A percentile compares a stretch with the other conserved stretches of the same genome.
phyloP scores from a whole-genome alignment of 2,888 invertebrate species.

The Zygaena filipendulae region DNA sequence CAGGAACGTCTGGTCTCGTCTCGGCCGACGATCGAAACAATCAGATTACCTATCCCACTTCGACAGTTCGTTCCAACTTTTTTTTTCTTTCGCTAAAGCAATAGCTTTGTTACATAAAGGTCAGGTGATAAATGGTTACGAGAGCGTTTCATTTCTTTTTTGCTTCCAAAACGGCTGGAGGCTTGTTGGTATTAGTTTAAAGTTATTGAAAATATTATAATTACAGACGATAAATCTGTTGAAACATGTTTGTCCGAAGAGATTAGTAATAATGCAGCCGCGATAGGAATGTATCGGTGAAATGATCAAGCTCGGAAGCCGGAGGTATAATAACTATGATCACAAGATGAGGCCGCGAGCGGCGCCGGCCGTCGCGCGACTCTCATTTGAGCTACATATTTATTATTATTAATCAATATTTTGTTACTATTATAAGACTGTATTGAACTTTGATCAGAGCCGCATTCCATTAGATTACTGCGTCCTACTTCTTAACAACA shows the following conservation, averaged over 20 bases:
- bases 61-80: slow-evolving; percentile 45
- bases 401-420: no score
- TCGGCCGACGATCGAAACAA: slow-evolving; percentile 37
- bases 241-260: slow-evolving; percentile 24
- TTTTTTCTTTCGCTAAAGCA: slow-evolving; percentile 33
- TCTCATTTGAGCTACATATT: no score
- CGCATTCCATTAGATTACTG: no score
- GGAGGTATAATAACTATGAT: slow-evolving; percentile 48
- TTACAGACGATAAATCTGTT: slow-evolving; percentile 22
- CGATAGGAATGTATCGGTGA: slow-evolving; percentile 57
- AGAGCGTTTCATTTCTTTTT: not conserved
- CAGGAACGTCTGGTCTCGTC: slow-evolving; percentile 49
- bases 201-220: slow-evolving; percentile 34
- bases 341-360: slow-evolving; percentile 23
- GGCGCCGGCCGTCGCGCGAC: no score
- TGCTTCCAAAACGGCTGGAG: not conserved
- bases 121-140: slow-evolving; percentile 1
- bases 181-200: slow-evolving; percentile 29
- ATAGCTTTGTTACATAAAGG: slow-evolving; percentile 17
- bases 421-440: no score
- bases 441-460: no score
- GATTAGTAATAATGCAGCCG: slow-evolving; percentile 52
- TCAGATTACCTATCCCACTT: slow-evolving; percentile 51
- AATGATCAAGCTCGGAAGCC: slow-evolving; percentile 42
- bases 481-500: no score